Conservation (phyloP, 2,888 invertebrate genomes). For the Oligia strigilis region DNA sequence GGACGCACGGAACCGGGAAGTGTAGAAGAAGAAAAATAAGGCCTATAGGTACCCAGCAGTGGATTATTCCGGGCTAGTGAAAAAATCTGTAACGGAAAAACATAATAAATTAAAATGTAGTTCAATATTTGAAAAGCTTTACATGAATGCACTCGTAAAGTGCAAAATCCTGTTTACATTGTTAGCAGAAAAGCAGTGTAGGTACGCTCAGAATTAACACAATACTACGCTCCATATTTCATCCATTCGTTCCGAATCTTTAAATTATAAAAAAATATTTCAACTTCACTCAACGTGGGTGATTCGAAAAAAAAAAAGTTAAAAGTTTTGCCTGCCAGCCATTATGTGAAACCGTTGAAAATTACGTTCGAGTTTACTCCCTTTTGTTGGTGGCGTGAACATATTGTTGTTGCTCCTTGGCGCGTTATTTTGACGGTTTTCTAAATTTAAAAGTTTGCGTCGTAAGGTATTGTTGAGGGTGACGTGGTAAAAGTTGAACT, state of each 20-base stretch:
- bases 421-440: slow-evolving; percentile 19
- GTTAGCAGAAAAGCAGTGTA: slow-evolving; percentile 5
- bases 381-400: slow-evolving; percentile 54
- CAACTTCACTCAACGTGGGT: slow-evolving; percentile 52
- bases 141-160: slow-evolving; percentile 31
- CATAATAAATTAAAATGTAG: neutral
- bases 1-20: too few species aligned
- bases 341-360: slow-evolving; percentile 65
- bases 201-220: slow-evolving; percentile 40
- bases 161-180: slow-evolving; percentile 37
- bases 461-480: neutral
- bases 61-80: too few species aligned
- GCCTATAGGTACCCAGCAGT: too few species aligned
- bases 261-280: slow-evolving; percentile 11
- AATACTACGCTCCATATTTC: slow-evolving; percentile 52
- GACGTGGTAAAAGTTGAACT: neutral
- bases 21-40: too few species aligned
- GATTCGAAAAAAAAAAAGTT: slow-evolving; percentile 49
- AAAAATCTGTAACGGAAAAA: neutral
- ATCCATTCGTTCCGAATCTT: slow-evolving; percentile 52
- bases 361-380: slow-evolving; percentile 56
- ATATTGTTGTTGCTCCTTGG: slow-evolving; percentile 7
- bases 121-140: neutral
- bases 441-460: slow-evolving; percentile 9
- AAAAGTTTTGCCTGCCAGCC: slow-evolving; percentile 33